Percentiles rank a stretch among this genome's conserved stretches.
These are phyloP conservation scores for Drosophila grimshawi DNA, from an alignment of 1,140 invertebrate genomes.

Conservation along the genomic window DNA sequence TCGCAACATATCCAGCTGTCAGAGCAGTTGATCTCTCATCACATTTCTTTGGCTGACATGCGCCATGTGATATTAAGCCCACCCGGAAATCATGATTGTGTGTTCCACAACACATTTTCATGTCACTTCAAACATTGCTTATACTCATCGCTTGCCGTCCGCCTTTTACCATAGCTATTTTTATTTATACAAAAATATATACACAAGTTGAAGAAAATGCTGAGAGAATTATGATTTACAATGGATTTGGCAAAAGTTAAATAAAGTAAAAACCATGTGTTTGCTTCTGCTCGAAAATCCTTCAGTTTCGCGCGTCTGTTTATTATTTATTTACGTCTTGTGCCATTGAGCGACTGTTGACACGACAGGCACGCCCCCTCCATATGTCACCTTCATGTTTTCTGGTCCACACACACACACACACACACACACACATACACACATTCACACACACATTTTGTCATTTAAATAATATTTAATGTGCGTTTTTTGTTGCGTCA, in stretches of 20 bases:
- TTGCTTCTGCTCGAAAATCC: conserved; percentile 26
- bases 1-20: not conserved
- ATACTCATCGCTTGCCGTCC: conserved; percentile 43
- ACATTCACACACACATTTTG: conserved; percentile 6
- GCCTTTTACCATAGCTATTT: conserved; percentile 25
- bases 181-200: conserved; percentile 11
- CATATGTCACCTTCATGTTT: conserved; percentile 19
- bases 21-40: conserved; percentile 30
- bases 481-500: conserved; percentile 24
- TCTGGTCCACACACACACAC: conserved; percentile 11
- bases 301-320: conserved; percentile 27
- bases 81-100: conserved; percentile 55
- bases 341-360: conserved; percentile 74
- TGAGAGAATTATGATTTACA: conserved; percentile 54
- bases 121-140: conserved; percentile 52
- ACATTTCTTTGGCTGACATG: not conserved
- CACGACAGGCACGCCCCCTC: conserved; percentile 42
- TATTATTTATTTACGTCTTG: conserved; percentile 66
- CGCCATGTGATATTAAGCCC: conserved; percentile 39
- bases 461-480: conserved; percentile 57
- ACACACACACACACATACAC: not conserved
- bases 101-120: conserved; percentile 54
- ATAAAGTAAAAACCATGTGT: conserved; percentile 10
- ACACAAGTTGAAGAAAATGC: conserved; percentile 7
- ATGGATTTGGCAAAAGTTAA: conserved; percentile 11